phyloP scores from a whole-genome alignment of 2,888 invertebrate species.

The Apoda limacodes region DNA sequence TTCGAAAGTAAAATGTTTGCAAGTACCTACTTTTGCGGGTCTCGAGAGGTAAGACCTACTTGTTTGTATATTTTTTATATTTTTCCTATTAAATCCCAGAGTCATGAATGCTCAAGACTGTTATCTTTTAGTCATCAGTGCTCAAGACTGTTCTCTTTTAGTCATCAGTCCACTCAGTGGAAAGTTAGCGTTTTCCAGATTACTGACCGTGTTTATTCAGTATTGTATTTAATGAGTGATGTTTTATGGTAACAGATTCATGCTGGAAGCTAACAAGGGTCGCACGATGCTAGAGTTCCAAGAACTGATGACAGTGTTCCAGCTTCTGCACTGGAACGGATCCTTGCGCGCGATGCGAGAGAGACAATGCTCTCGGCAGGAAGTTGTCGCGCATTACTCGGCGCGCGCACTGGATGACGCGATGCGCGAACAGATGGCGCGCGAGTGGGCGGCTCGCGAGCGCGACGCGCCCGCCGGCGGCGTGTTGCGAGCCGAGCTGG shows the following conservation, averaged over 20 bases:
- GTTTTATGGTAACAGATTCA: conserved; percentile 66
- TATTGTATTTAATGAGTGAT: too few species aligned
- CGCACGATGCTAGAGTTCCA: conserved; percentile 97
- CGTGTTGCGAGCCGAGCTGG: conserved; percentile 83
- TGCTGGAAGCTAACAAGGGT: conserved; percentile 86
- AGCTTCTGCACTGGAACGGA: conserved; percentile 97
- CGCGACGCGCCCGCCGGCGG: conserved; percentile 58
- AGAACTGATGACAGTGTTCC: conserved; percentile 97
- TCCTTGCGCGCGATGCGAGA: conserved; percentile 95
- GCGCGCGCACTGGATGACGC: conserved; percentile 93
- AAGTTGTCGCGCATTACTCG: conserved; percentile 93
- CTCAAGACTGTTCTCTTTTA: too few species aligned
- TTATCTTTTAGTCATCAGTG: too few species aligned
- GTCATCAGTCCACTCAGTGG: neutral
- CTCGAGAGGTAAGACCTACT: too few species aligned
- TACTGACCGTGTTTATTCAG: too few species aligned
- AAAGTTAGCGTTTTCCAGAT: neutral
- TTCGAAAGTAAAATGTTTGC: too few species aligned
- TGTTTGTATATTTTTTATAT: too few species aligned
- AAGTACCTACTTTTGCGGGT: too few species aligned
- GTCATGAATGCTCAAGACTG: too few species aligned
- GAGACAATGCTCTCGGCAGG: conserved; percentile 93
- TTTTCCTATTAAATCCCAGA: too few species aligned
- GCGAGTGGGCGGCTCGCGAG: conserved; percentile 90
- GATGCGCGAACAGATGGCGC: conserved; percentile 96